Evolutionary conservation across 2,888 invertebrate species (phyloP).

Genomic region (Blomia tropicalis): DNA sequence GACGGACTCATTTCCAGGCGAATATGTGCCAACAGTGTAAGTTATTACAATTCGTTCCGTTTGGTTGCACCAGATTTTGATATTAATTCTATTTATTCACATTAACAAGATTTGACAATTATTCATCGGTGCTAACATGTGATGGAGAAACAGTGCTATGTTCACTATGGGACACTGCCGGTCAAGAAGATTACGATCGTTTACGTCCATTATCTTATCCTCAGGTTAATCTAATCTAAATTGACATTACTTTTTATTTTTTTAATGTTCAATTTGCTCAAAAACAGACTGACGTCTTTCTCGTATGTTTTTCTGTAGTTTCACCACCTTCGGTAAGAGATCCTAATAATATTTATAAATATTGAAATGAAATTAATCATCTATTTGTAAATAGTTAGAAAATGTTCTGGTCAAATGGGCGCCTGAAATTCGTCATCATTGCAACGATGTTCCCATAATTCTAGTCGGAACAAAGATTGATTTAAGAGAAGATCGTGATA

Average conservation of each 20-base stretch:
- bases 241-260: neutral
- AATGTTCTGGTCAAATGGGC: constrained; percentile 99
- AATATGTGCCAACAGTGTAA: constrained; percentile 42
- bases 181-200: constrained; percentile 93
- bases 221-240: constrained; percentile 41
- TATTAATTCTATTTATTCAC: constrained; percentile 16
- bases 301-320: constrained; percentile 97
- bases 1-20: constrained; percentile 42
- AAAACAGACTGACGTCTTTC: constrained; percentile 91
- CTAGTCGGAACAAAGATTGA: constrained; percentile 99
- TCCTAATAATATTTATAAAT: neutral
- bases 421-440: constrained; percentile 98
- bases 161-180: constrained; percentile 95
- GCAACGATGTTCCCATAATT: constrained; percentile 96
- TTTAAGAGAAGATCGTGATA: constrained; percentile 91
- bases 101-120: constrained; percentile 79
- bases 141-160: constrained; percentile 91
- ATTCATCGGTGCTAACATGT: constrained; percentile 95
- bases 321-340: constrained; percentile 64
- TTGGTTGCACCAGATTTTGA: constrained; percentile 1
- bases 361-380: neutral
- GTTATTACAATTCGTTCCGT: constrained; percentile 16
- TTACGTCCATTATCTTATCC: constrained; percentile 89
- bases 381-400: constrained; percentile 59
- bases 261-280: constrained; percentile 30